Conservation (phyloP, 2,888 invertebrate species). For the Stramonita haemastoma region DNA sequence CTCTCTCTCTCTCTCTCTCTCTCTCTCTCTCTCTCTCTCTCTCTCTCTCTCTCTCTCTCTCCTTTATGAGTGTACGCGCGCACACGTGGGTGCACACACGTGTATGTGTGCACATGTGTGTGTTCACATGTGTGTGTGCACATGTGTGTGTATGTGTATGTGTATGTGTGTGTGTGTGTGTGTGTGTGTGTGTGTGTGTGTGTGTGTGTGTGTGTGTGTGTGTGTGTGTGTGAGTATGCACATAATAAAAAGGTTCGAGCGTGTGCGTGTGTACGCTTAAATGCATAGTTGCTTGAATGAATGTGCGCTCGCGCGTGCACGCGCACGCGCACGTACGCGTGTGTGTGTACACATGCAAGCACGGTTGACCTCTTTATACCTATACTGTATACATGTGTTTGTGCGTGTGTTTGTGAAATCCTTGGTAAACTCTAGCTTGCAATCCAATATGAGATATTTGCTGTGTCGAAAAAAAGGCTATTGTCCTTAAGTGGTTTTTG, state of each 20-base stretch:
- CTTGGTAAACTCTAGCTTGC: too few species aligned
- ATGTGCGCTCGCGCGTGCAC: not conserved
- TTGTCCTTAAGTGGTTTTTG: too few species aligned
- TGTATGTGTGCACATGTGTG: not conserved
- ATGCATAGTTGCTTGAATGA: not conserved
- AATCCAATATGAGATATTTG: not conserved
- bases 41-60: not conserved
- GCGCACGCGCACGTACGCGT: not conserved
- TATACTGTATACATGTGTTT: not conserved
- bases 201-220: conserved; percentile 6
- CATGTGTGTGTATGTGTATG: not conserved
- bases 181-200: conserved; percentile 11
- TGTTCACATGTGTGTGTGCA: not conserved
- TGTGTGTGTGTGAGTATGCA: not conserved
- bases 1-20: not conserved
- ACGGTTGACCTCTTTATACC: not conserved
- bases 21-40: not conserved
- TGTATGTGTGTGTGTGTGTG: not conserved
- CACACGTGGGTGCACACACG: not conserved
- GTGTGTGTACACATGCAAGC: not conserved
- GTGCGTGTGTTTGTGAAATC: too few species aligned
- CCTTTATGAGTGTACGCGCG: not conserved
- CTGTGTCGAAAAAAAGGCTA: not conserved
- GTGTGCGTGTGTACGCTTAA: not conserved
- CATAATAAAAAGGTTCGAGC: not conserved